Percentiles rank a stretch among this genome's conserved stretches.
Conservation (phyloP, 2,113 vertebrate genomes). For the Corvus hawaiiensis region DNA sequence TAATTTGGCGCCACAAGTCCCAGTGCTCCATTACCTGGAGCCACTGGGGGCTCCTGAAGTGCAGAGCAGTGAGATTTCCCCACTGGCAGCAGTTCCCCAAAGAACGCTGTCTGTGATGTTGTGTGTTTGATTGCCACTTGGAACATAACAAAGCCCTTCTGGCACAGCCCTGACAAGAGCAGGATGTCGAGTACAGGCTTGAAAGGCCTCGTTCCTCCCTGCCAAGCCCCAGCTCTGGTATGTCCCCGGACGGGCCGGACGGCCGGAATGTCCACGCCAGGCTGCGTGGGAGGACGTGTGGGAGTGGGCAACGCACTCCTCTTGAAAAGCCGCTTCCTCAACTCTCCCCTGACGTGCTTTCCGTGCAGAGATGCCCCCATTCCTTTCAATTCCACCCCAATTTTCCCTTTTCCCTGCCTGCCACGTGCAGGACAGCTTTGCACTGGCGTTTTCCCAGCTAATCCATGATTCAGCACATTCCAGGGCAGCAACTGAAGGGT, state of each 20-base stretch:
- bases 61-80: background rate
- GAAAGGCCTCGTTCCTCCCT: background rate
- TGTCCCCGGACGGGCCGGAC: background rate
- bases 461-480: background rate
- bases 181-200: background rate
- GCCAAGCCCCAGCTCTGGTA: background rate
- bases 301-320: background rate
- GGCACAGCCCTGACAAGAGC: background rate
- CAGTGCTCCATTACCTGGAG: rapidly evolving
- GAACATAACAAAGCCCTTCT: background rate
- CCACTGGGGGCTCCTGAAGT: background rate
- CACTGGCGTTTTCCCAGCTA: rapidly evolving
- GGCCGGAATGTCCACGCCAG: background rate
- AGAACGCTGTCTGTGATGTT: rapidly evolving
- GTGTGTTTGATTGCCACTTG: background rate
- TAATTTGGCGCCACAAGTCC: rapidly evolving
- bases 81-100: rapidly evolving
- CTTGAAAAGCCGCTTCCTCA: background rate
- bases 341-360: rapidly evolving
- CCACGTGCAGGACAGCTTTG: rapidly evolving
- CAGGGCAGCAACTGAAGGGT: background rate
- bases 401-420: background rate
- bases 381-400: background rate
- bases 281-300: background rate
- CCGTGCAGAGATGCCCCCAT: background rate